Evolutionary conservation across 2,113 vertebrate genomes (phyloP).

Genomic region (Cryptotis parvus): DNA sequence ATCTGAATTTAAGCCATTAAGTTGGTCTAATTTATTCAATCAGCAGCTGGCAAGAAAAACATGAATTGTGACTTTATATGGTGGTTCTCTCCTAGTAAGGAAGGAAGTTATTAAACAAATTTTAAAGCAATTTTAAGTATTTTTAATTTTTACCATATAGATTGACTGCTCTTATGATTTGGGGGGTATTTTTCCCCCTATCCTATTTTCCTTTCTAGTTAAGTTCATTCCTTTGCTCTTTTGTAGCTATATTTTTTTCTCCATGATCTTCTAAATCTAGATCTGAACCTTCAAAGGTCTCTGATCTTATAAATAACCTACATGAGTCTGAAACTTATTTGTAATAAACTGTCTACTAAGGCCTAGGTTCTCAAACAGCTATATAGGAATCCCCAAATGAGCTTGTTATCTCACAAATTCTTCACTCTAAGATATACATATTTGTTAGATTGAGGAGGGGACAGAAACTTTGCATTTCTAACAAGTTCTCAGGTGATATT

Average conservation of each 20-base stretch:
- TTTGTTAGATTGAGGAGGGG: background rate
- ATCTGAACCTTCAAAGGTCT: background rate
- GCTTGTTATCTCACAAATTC: background rate
- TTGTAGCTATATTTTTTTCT: background rate
- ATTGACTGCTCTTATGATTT: background rate
- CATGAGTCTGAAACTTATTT: background rate
- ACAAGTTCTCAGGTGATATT: background rate
- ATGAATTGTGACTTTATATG: background rate
- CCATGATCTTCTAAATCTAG: background rate
- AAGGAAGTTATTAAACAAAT: conserved; percentile 10
- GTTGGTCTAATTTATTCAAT: background rate
- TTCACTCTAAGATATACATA: background rate
- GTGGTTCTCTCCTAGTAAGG: background rate
- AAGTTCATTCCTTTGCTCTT: background rate
- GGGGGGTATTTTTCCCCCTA: background rate
- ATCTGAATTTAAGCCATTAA: conserved; percentile 10
- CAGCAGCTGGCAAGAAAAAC: conserved; percentile 20
- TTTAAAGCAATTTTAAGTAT: conserved; percentile 4
- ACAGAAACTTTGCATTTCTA: background rate
- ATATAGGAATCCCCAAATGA: background rate
- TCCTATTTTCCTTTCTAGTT: background rate
- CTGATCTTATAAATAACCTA: background rate
- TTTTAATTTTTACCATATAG: background rate
- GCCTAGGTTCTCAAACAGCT: background rate
- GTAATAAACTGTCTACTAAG: background rate